phyloP scores from a whole-genome alignment of 35 echinoderm and acorn worm genomes.

The Stichopus chloronotus region DNA sequence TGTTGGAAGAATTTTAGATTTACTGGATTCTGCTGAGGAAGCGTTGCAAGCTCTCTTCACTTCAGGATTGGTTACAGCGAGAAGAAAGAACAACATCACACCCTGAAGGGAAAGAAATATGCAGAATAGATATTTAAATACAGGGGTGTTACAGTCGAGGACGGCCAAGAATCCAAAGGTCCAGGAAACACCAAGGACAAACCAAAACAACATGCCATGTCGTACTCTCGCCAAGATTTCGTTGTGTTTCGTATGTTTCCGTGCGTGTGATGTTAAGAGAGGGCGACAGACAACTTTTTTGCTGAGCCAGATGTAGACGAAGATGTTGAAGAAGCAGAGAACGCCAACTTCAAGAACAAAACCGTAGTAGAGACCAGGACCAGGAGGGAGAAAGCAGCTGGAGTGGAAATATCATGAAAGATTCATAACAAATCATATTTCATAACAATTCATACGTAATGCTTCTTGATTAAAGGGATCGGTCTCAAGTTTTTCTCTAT shows the following conservation, averaged over 20 bases:
- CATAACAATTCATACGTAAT: too few relatives aligned
- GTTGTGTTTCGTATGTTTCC: background rate
- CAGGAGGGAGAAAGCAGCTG: conserved; percentile 13
- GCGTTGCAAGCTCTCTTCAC: background rate
- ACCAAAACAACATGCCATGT: conserved; percentile 40
- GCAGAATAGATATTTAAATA: conserved; percentile 35
- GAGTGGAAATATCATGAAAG: background rate
- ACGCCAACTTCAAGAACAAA: background rate
- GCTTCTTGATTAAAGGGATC: too few relatives aligned
- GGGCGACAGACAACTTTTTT: background rate
- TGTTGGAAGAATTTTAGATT: background rate
- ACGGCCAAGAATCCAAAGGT: background rate
- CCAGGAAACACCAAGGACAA: conserved; percentile 12
- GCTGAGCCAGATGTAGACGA: background rate
- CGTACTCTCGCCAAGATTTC: conserved; percentile 17
- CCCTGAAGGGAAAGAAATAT: conserved; percentile 8
- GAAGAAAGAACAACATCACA: background rate
- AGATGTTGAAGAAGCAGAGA: conserved; percentile 1
- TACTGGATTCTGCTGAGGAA: background rate
- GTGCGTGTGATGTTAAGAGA: background rate
- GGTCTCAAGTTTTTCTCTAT: too few relatives aligned
- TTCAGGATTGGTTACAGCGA: conserved; percentile 16
- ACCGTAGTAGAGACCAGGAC: conserved; percentile 19
- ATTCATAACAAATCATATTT: too few relatives aligned
- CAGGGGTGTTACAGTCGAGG: background rate